Evolutionary conservation across 2,113 vertebrate species (phyloP), one percentile per base, ranked within the genome.

Genomic region (Ariopsis seemanni): DNA sequence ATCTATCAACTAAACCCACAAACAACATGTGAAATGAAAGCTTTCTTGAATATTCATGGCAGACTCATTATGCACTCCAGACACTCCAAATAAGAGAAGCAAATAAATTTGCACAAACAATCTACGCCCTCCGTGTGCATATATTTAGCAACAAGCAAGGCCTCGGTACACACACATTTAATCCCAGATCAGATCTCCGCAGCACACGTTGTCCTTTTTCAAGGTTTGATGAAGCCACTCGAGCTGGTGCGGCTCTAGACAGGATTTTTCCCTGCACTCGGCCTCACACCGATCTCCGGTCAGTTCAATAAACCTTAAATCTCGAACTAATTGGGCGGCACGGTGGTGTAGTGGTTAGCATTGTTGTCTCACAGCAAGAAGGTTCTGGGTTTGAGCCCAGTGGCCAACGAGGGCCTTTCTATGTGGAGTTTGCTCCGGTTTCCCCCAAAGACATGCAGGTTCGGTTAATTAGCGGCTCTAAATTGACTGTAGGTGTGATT

Each of bases 121-220:
- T 67, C 62, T 53, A 63, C 30, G 18, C 48, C 57, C 15, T n/a
- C 18, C 22, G 62, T 18, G n/a, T 20, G 65, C 57, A 30, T 6
- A 84, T 67, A 80, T 86, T 72, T 71, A 82, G 85, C 85, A 42
- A 18, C 42, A 25, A 34, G 10, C 58, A 3, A 53, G 30, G 15
- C 30, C 34, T 63, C 14, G 18, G 42, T 75, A 78, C 65, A 65
- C 71, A 55, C 85, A 80, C 34, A 42, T 34, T 30, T 87, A 80
- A 78, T 84, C 72, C 55, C 85, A 80, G 71, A 83, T 62, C 84
- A 79, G 69, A 34, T 86, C 20, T 77, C 80, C 25, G 12, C 65
- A 81, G 71, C 69, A 48, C 20, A 85, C 3, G 5, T 11, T 83
- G 80, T 72, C 86, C 84, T 84, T 86, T 69, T 88, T 90, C 53